Evolutionary conservation across 2,888 invertebrate species (phyloP), one percentile per base, ranked within the genome.

Genomic region (Microchrysa polita): DNA sequence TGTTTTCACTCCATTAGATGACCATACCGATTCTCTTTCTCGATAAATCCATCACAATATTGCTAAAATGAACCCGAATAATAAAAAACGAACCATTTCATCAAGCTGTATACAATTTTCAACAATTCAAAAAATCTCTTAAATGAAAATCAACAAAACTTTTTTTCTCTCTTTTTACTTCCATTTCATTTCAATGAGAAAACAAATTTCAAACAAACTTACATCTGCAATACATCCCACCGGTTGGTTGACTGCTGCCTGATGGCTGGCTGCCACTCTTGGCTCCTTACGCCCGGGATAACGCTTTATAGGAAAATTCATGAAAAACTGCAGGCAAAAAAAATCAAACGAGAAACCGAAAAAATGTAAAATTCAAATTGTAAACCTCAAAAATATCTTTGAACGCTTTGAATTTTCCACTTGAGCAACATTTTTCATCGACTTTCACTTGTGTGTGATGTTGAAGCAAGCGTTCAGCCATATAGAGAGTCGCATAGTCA

Each of bases 351-450:
- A 65, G 5, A 48, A 65, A 44, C 20, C 20, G 5, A 44, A 20
- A 65, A 65, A 65, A 65, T 44, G 65, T 65, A 44, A 65, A 65
- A 65, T 48, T 65, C 65, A 65, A 65, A 65, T 22, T 18, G 44
- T 65, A 65, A 65, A 65, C 65, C 65, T 22, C 44, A 65, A 65
- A 44, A 63, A 34, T 34, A 34, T 34, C 23, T 65, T 65, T 65
- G 44, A 44, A 48, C 65, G 65, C 65, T 65, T 48, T 44, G 65
- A 44, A 65, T 65, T 65, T 65, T 65, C 44, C 65, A 65, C 65
- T 44, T 65, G 16, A 65, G 65, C 20, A 48, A 44, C 65, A 65
- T 65, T 65, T 44, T 20, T 16, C 22, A 22, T 44, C 48, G 14
- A 65, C 34, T 22, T 23, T 34, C 27, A n/a, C n/a, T n/a, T n/a